Conservation (phyloP, 1,140 invertebrate genomes). For the Zaprionus africanus region DNA sequence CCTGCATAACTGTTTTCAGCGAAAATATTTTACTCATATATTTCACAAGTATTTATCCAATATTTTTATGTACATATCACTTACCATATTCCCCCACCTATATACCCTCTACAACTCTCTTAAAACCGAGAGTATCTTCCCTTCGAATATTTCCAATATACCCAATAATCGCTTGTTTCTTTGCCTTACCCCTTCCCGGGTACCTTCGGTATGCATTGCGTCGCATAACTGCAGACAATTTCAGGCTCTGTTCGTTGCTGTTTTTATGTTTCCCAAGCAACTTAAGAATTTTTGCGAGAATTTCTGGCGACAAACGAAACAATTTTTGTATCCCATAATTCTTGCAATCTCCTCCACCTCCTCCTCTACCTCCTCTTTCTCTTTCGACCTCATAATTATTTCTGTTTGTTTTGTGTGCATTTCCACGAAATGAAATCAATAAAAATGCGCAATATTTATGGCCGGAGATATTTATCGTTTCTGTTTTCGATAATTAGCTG, state of each 20-base stretch:
- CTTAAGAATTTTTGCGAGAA: constrained; percentile 36
- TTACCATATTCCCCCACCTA: not conserved
- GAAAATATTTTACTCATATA: too few species aligned
- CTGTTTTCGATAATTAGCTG: constrained; percentile 65
- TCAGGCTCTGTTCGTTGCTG: constrained; percentile 50
- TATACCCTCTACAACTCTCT: not conserved
- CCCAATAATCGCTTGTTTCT: constrained; percentile 2
- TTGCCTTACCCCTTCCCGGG: not conserved
- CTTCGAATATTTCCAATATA: not conserved
- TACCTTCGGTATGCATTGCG: constrained; percentile 54
- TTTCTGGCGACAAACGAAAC: constrained; percentile 52
- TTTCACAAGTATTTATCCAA: too few species aligned
- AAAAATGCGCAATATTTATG: constrained; percentile 61
- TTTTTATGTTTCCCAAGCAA: constrained; percentile 40
- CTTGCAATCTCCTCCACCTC: constrained; percentile 22
- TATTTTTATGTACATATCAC: too few species aligned
- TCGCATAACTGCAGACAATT: constrained; percentile 75
- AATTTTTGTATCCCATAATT: constrained; percentile 49
- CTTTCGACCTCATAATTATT: constrained; percentile 41
- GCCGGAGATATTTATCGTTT: constrained; percentile 24
- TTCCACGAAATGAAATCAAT: constrained; percentile 74
- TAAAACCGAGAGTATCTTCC: not conserved
- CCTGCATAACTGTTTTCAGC: too few species aligned
- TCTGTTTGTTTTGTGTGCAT: constrained; percentile 31
- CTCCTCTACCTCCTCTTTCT: not conserved